Base-by-base conservation (phyloP, 2,113 vertebrate genomes). In the Erinaceus europaeus region DNA sequence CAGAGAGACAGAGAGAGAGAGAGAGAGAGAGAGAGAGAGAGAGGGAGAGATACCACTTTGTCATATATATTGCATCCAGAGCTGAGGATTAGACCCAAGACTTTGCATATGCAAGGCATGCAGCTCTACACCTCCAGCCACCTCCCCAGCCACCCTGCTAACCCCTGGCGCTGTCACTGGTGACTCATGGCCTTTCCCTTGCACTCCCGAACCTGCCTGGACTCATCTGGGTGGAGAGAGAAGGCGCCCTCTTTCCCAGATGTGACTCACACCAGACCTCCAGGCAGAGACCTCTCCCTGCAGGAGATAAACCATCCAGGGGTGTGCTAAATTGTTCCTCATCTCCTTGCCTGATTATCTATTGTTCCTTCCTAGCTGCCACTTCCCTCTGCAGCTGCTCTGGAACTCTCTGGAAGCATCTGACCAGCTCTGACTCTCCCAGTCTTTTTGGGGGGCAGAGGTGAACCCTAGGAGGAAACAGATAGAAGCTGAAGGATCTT, bases 131-230 rank as follows among this genome's bases (percentile, higher is more conserved):
- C n/a, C n/a, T n/a, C 57, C 27, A 13, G 3, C 9, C 27, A 12
- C 25, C 29, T 27, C 12, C 12, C 29, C 57, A 13, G 13, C 29
- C 32, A 13, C 61, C n/a, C 23, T 17, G 11, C n/a, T 62, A 10
- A 14, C 59, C 18, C 38, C 8, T 20, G 34, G 21, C 34, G 52
- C 38, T 38, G 82, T 81, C 29, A 1, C 21, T 9, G 4, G 86
- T 88, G 83, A 95, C 74, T 88, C 88, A 85, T 1, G 6, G 59
- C 6, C 53, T 53, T 76, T 57, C 55, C 48, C 40, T 12, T 50
- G 14, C 0, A 25, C 4, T n/a, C 38, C 14, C 7, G 32, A 83
- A 34, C 62, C 62, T 72, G 80, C n/a, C 46, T 55, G 48, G 52
- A 81, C 61, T 32, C 40, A 38, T 74, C 40, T 36, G 34, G 29